Evolutionary conservation across 1,140 invertebrate species (phyloP).

Genomic region (Drosophila santomea): DNA sequence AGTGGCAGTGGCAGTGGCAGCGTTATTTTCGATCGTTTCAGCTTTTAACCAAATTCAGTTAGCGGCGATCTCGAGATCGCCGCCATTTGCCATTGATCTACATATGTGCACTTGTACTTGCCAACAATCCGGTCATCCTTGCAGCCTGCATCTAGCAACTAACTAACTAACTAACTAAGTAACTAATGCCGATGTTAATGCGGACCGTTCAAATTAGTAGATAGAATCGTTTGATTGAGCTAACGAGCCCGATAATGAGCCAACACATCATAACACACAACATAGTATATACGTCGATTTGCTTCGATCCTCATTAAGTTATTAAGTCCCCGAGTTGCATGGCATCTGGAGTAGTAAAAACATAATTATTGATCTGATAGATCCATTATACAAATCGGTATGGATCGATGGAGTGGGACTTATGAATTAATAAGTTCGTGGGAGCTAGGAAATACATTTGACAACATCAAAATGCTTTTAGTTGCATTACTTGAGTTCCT

Average conservation of each 20-base stretch:
- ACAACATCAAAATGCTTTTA: background rate
- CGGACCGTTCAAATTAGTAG: conserved; percentile 47
- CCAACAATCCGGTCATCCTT: conserved; percentile 75
- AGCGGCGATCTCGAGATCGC: conserved; percentile 36
- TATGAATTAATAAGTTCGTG: conserved; percentile 22
- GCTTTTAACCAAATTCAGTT: conserved; percentile 75
- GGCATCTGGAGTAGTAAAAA: conserved; percentile 31
- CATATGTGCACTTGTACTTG: conserved; percentile 73
- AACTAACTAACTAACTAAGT: conserved; percentile 29
- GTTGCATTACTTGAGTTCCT: too few relatives aligned
- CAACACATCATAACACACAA: conserved; percentile 16
- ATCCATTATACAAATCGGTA: conserved; percentile 40
- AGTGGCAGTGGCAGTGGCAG: conserved; percentile 40
- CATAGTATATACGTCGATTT: background rate
- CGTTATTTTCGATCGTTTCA: background rate
- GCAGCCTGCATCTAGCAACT: conserved; percentile 51
- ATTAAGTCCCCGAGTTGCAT: conserved; percentile 36
- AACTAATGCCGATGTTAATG: conserved; percentile 29
- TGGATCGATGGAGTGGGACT: conserved; percentile 26
- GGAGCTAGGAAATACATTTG: conserved; percentile 25
- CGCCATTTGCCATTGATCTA: conserved; percentile 79
- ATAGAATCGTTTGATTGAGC: conserved; percentile 42
- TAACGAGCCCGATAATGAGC: conserved; percentile 61
- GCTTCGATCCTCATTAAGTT: conserved; percentile 48
- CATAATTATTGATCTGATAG: conserved; percentile 37